Conservation (phyloP, 2,113 vertebrate species). For the Cebidichthys violaceus region DNA sequence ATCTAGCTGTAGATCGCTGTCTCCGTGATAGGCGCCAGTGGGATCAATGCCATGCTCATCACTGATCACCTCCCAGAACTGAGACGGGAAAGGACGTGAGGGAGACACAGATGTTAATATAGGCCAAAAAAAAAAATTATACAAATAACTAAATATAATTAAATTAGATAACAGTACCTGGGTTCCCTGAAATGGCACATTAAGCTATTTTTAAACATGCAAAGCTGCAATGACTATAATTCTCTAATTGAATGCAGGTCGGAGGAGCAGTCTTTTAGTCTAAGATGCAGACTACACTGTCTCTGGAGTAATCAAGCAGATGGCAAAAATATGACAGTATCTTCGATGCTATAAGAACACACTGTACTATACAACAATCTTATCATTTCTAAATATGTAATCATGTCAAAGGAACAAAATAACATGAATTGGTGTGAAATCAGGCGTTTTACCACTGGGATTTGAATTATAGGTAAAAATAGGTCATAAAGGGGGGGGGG, state of each 20-base stretch:
- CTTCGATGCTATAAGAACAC: neutral
- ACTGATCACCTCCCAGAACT: conserved; percentile 88
- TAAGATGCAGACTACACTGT: conserved; percentile 21
- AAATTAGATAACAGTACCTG: neutral
- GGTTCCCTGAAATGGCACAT: neutral
- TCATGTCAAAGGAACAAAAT: neutral
- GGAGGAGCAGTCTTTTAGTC: conserved; percentile 13
- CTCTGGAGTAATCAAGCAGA: conserved; percentile 35
- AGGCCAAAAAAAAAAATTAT: neutral
- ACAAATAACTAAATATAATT: neutral
- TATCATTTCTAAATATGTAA: neutral
- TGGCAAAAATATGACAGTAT: conserved; percentile 36
- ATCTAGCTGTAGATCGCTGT: conserved; percentile 87
- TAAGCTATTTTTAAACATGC: conserved; percentile 10
- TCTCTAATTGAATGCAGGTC: neutral
- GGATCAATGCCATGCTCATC: conserved; percentile 90
- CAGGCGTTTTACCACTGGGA: neutral
- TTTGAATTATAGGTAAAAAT: conserved; percentile 29
- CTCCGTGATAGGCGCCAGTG: conserved; percentile 90
- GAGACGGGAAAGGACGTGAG: conserved; percentile 1
- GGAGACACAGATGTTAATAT: neutral
- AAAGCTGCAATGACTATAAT: conserved; percentile 11
- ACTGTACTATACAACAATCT: neutral
- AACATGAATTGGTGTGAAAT: neutral
- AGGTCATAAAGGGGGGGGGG: conserved; percentile 45